Conservation (phyloP, 2,113 vertebrate genomes). For the Saccopteryx leptura region DNA sequence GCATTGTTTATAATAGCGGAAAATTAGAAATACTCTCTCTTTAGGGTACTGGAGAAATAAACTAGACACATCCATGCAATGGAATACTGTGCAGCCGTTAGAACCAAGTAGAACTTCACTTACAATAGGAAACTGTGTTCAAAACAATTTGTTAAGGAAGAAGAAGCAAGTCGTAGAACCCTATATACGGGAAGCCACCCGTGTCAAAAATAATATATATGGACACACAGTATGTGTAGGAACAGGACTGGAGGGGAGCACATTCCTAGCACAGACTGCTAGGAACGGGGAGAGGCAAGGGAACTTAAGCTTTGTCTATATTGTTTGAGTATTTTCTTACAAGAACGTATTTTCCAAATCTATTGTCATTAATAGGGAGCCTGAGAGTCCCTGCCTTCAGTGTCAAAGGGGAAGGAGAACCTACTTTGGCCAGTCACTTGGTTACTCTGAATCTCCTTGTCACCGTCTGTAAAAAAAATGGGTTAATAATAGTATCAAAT, state of each 20-base stretch:
- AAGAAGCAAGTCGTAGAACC: neutral
- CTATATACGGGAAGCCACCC: neutral
- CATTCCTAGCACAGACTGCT: neutral
- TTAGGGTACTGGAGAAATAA: constrained; percentile 11
- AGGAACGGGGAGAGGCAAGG: neutral
- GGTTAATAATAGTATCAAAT: neutral
- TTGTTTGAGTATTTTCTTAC: constrained; percentile 35
- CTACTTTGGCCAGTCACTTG: neutral
- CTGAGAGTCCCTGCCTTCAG: neutral
- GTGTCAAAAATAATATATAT: neutral
- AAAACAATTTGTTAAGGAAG: neutral
- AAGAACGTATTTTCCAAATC: neutral
- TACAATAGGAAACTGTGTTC: neutral
- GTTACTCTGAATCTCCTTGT: neutral
- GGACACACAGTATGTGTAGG: neutral
- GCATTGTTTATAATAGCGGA: neutral
- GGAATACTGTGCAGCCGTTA: neutral
- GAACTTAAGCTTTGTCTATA: neutral
- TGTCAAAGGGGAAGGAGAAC: neutral
- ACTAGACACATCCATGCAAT: neutral
- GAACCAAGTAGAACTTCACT: neutral
- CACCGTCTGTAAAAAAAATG: constrained; percentile 50
- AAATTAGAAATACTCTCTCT: neutral
- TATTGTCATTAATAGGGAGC: neutral
- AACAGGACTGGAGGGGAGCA: neutral